These are phyloP conservation scores for Tamandua tetradactyla DNA, from an alignment of 2,797 vertebrate species.

Conservation along the genomic window DNA sequence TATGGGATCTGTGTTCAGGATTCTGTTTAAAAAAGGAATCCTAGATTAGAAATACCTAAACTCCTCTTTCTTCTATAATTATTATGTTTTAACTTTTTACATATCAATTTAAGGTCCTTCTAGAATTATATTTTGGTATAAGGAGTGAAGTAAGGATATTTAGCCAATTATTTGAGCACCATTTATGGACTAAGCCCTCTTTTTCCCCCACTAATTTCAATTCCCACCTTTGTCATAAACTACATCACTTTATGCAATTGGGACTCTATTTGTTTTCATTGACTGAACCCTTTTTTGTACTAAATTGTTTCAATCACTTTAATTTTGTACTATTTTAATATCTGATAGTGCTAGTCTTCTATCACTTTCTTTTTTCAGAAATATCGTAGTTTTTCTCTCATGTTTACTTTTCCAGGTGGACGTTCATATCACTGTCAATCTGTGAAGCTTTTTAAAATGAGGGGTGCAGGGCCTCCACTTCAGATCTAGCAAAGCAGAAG, in stretches of 20 bases:
- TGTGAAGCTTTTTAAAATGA: constrained; percentile 5
- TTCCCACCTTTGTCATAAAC: neutral
- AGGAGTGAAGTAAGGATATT: neutral
- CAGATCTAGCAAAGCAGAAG: neutral
- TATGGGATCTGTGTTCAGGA: neutral
- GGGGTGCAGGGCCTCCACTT: neutral
- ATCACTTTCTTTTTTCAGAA: neutral
- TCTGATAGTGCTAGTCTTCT: neutral
- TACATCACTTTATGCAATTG: neutral
- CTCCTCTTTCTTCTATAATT: constrained; percentile 27
- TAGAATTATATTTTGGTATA: constrained; percentile 6
- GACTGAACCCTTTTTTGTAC: neutral
- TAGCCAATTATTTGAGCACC: neutral
- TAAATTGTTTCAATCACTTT: neutral
- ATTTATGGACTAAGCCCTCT: neutral
- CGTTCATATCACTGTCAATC: neutral
- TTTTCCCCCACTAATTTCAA: neutral
- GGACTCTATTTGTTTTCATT: constrained; percentile 14
- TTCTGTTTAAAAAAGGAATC: constrained; percentile 37
- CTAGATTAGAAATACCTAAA: constrained; percentile 1
- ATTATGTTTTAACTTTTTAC: neutral
- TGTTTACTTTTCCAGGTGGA: neutral
- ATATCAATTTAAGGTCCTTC: neutral
- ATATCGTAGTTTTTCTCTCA: neutral
- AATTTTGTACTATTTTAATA: neutral